These are phyloP conservation scores for Epiblema foenella DNA, from an alignment of 2,888 invertebrate species.

Conservation along the genomic window DNA sequence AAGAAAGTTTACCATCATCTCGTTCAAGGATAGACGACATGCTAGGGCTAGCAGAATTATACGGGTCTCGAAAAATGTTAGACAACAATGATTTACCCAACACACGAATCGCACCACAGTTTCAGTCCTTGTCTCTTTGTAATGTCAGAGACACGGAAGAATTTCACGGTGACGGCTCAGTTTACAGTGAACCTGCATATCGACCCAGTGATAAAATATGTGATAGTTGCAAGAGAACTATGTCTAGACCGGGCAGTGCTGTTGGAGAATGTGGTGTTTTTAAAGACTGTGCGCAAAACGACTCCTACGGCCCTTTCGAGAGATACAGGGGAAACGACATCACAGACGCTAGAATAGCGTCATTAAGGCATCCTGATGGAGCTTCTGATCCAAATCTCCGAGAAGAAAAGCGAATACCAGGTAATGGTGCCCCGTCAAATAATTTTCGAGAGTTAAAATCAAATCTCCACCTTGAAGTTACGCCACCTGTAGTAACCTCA, in stretches of 20 bases:
- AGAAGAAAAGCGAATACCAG: conserved; percentile 87
- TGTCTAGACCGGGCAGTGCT: conserved; percentile 88
- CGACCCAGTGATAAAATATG: conserved; percentile 89
- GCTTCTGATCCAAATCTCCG: conserved; percentile 96
- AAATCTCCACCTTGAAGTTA: conserved; percentile 78
- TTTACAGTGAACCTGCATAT: conserved; percentile 94
- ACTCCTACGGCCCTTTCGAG: conserved; percentile 86
- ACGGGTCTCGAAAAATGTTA: conserved; percentile 90
- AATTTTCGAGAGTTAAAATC: conserved; percentile 85
- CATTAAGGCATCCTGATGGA: conserved; percentile 94
- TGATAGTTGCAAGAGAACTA: conserved; percentile 89
- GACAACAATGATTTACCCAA: conserved; percentile 86
- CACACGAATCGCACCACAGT: conserved; percentile 85
- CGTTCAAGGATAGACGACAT: conserved; percentile 90
- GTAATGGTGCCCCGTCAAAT: conserved; percentile 86
- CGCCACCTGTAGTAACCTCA: conserved; percentile 84
- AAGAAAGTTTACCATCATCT: conserved; percentile 78
- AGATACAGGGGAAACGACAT: conserved; percentile 85
- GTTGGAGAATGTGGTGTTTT: conserved; percentile 87
- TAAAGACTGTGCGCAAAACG: conserved; percentile 82
- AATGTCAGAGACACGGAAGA: conserved; percentile 89
- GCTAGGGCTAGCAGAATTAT: conserved; percentile 92
- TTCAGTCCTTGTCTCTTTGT: conserved; percentile 88
- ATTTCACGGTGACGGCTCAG: conserved; percentile 90
- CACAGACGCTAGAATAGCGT: conserved; percentile 86